Percentiles rank a stretch among this genome's conserved stretches.
Conservation (phyloP, 1,140 invertebrate genomes). For the Ganaspis sp. region DNA sequence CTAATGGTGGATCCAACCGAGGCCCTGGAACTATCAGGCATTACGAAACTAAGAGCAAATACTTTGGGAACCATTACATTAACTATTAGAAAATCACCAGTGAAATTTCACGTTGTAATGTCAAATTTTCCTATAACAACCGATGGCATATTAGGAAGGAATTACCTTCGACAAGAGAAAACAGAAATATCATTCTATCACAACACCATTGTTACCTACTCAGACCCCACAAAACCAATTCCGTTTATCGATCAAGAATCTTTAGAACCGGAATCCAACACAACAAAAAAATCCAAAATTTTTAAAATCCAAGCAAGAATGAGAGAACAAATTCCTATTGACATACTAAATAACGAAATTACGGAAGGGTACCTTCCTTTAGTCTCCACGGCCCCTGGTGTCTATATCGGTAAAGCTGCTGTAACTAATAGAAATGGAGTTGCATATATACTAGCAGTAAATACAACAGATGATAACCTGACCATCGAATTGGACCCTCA, state of each 20-base stretch:
- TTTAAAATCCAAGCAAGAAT: background rate
- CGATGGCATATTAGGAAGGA: background rate
- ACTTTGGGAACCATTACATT: background rate
- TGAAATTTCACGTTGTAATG: background rate
- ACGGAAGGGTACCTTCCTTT: constrained; percentile 35
- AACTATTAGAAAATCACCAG: background rate
- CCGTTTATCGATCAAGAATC: background rate
- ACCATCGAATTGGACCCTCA: background rate
- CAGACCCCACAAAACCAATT: background rate
- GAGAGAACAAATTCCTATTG: background rate
- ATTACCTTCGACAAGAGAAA: background rate
- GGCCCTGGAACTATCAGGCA: background rate
- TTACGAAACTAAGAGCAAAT: background rate
- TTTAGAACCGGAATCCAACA: background rate
- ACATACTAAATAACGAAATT: constrained; percentile 14
- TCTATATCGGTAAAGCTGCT: constrained; percentile 40
- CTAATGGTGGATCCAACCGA: background rate
- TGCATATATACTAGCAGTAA: constrained; percentile 36
- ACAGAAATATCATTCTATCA: background rate
- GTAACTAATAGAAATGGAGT: constrained; percentile 37
- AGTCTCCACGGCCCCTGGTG: background rate
- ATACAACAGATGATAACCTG: constrained; percentile 35
- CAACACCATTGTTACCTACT: background rate
- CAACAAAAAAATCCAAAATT: background rate
- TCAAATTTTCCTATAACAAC: background rate